Evolutionary conservation across 2,888 invertebrate species (phyloP).

Genomic region (Tuberolachnus salignus): DNA sequence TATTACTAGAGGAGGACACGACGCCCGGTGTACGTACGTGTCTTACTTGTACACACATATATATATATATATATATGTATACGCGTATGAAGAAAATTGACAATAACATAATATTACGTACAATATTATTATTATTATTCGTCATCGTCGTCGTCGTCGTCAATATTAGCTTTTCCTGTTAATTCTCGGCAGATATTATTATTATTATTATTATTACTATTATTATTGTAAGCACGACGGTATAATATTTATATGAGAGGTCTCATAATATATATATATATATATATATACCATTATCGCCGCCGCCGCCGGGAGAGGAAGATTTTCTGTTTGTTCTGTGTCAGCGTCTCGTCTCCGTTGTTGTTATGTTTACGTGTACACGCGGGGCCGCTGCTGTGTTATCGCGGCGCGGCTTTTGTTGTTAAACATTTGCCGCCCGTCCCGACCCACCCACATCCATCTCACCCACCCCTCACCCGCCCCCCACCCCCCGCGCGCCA

Average conservation of each 20-base stretch:
- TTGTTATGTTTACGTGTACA: slow-evolving; percentile 48
- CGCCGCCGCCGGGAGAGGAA: background rate
- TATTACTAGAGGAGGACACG: too few species aligned
- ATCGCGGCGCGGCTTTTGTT: slow-evolving; percentile 44
- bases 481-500: background rate
- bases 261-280: background rate
- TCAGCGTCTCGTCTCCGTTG: slow-evolving; percentile 50
- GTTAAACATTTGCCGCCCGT: slow-evolving; percentile 29
- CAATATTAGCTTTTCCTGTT: slow-evolving; percentile 50
- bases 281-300: too few species aligned
- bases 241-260: background rate
- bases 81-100: too few species aligned
- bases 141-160: slow-evolving; percentile 9
- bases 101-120: background rate
- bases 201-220: slow-evolving; percentile 35
- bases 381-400: slow-evolving; percentile 8
- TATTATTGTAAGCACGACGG: slow-evolving; percentile 19
- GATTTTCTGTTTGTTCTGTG: slow-evolving; percentile 49
- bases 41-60: too few species aligned
- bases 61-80: too few species aligned
- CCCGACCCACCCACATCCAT: too few species aligned
- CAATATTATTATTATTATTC: background rate
- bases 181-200: slow-evolving; percentile 33
- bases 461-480: too few species aligned
- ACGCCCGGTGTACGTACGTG: too few species aligned